Percentiles rank a stretch among this genome's conserved stretches.
phyloP scores from a whole-genome alignment of 2,797 vertebrate genomes.

The Pseudochirops cupreus region DNA sequence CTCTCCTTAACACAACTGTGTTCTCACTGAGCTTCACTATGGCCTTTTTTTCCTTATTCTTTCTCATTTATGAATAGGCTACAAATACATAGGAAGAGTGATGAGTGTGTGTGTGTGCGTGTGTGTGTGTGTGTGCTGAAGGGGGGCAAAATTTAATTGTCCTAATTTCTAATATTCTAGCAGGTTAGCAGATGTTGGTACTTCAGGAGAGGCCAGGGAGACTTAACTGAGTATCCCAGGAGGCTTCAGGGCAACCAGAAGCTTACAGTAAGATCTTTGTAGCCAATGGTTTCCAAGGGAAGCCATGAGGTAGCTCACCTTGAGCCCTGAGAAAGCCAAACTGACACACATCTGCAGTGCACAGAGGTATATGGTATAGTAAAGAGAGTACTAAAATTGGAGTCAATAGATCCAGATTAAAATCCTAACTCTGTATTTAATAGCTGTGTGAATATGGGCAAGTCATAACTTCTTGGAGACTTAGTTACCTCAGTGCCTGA shows the following conservation, averaged over 20 bases:
- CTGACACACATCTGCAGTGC: background rate
- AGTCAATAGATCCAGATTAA: background rate
- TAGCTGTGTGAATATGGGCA: background rate
- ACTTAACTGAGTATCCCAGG: background rate
- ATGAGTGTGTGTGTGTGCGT: too few relatives aligned
- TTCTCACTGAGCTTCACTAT: background rate
- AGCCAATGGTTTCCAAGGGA: conserved; percentile 1
- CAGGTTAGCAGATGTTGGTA: background rate
- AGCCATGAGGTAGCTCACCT: background rate
- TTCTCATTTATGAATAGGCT: conserved; percentile 19
- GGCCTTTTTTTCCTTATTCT: background rate
- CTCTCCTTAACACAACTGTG: background rate
- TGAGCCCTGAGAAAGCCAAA: conserved; percentile 22
- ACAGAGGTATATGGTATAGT: background rate
- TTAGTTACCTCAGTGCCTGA: background rate
- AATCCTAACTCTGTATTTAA: background rate
- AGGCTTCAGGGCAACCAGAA: background rate
- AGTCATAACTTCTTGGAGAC: background rate
- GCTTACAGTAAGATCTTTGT: background rate
- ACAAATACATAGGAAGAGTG: background rate
- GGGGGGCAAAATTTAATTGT: background rate
- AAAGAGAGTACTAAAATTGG: background rate
- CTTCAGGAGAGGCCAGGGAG: background rate
- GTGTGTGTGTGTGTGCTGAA: background rate
- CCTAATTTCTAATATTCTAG: background rate